phyloP scores from a whole-genome alignment of 2,113 vertebrate species.

The Aplodontia rufa region DNA sequence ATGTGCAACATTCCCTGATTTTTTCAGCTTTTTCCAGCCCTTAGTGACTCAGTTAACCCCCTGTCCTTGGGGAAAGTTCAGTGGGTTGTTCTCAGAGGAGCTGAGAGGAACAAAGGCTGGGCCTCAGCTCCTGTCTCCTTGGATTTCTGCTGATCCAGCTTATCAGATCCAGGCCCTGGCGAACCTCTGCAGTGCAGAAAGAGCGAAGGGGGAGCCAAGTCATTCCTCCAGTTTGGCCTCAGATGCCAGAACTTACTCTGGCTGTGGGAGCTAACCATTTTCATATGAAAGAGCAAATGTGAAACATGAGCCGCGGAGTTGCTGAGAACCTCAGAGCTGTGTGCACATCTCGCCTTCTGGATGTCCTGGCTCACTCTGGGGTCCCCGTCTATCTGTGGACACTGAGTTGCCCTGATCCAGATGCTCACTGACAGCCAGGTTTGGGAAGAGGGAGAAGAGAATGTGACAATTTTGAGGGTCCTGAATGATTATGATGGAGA shows the following conservation, averaged over 20 bases:
- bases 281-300: conserved; percentile 55
- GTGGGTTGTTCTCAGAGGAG: conserved; percentile 43
- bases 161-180: conserved; percentile 82
- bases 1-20: neutral
- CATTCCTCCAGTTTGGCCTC: conserved; percentile 76
- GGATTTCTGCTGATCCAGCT: conserved; percentile 80
- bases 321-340: conserved; percentile 31
- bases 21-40: neutral
- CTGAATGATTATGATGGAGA: neutral
- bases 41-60: conserved; percentile 5
- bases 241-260: conserved; percentile 76
- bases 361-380: neutral
- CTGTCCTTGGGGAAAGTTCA: conserved; percentile 51
- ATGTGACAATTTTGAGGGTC: neutral
- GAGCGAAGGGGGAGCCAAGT: conserved; percentile 78
- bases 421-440: neutral
- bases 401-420: neutral
- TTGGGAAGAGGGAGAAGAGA: neutral
- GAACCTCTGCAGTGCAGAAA: conserved; percentile 66
- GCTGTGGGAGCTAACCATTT: conserved; percentile 72
- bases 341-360: neutral
- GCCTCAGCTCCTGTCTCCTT: conserved; percentile 67
- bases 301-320: conserved; percentile 9
- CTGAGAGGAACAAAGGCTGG: conserved; percentile 37
- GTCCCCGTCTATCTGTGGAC: rapidly evolving